Base-by-base conservation (phyloP, 2,888 invertebrate species). In the Druceiella hillmani region DNA sequence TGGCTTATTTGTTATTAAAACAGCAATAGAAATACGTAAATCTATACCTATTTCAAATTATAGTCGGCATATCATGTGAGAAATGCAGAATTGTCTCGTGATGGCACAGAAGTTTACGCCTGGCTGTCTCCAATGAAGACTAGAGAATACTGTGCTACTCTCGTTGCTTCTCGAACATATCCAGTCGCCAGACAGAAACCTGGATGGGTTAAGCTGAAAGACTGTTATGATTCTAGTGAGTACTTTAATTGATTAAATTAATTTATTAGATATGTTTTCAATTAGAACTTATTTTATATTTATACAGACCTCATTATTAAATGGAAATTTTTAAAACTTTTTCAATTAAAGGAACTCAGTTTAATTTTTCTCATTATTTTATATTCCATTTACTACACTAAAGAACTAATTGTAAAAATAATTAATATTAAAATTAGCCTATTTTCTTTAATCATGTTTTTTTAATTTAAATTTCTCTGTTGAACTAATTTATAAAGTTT, bases 201-300 rank as follows among this genome's bases (percentile, higher is more conserved):
- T 5, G 90, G 87, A 14, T 79, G 87, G 50, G 88, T 93, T 45
- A 78, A 82, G 26, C 77, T 95, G 26, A 85, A 83, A 50, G 95
- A 97, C 59, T 89, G 95, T 52, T 95, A 93, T 53, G 92, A 95
- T 59, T 87, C 85, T 44, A 85, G 92, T 91, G 58, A 78, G 83
- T 75, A 12, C 17, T 31, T 14, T 10, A 15, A 27, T 32, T 14
- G 12, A 4, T 7, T 29, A n/a, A 13, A 15, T 32, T 9, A 5
- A 5, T 5, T 22, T 9, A 37, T 7, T 26, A 35, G 9, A 38
- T 48, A 33, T 53, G 2, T 11, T n/a, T n/a, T n/a, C n/a, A n/a
- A n/a, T n/a, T n/a, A n/a, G n/a, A n/a, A n/a, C n/a, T n/a, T n/a
- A n/a, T n/a, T n/a, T n/a, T n/a, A n/a, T n/a, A n/a, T n/a, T n/a